These are phyloP conservation scores for Pandemis heparana DNA, from an alignment of 2,888 invertebrate genomes.

Conservation along the genomic window DNA sequence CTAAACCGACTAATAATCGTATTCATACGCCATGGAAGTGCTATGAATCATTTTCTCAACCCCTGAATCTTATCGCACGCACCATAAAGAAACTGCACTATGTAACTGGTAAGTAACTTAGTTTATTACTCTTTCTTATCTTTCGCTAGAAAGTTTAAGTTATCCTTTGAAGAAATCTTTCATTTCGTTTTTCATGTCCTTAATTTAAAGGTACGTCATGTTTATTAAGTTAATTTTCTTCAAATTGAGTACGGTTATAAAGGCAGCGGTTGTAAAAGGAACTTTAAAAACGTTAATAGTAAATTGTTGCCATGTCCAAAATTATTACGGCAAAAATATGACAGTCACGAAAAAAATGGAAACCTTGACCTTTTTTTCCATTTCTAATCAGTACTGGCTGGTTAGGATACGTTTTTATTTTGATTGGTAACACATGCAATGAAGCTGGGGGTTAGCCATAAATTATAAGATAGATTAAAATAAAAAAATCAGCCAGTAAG, in stretches of 20 bases:
- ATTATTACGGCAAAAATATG: too few relatives aligned
- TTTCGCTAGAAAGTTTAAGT: slow-evolving; percentile 30
- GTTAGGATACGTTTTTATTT: too few relatives aligned
- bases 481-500: too few relatives aligned
- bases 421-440: neutral
- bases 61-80: slow-evolving; percentile 32
- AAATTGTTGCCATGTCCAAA: too few relatives aligned
- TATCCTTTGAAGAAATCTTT: slow-evolving; percentile 30
- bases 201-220: neutral
- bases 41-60: slow-evolving; percentile 28
- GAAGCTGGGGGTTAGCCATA: too few relatives aligned
- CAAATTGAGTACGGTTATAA: too few relatives aligned
- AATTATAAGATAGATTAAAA: too few relatives aligned
- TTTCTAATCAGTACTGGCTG: too few relatives aligned
- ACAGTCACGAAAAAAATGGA: too few relatives aligned
- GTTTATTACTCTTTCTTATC: slow-evolving; percentile 30
- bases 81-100: slow-evolving; percentile 37
- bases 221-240: neutral
- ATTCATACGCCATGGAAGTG: slow-evolving; percentile 24
- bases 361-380: too few relatives aligned
- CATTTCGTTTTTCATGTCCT: slow-evolving; percentile 12
- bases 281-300: too few relatives aligned
- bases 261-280: too few relatives aligned
- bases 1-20: slow-evolving; percentile 4
- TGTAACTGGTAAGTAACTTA: slow-evolving; percentile 32